Base-by-base conservation (phyloP, 2,888 invertebrate genomes). In the Argyresthia albistria region DNA sequence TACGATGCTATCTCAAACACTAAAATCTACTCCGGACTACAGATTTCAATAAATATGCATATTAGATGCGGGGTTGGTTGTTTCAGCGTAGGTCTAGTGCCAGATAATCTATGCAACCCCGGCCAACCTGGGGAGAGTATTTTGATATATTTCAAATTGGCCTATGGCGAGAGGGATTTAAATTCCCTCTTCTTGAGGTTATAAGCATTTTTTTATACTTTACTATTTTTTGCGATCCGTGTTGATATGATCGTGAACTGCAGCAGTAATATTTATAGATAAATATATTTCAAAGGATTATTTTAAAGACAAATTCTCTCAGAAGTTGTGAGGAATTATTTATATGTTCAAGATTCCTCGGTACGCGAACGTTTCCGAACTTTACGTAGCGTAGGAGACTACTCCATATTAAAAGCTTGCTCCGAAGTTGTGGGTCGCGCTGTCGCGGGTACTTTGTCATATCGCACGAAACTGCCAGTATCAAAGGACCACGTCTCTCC, bases 1-100 rank as follows among this genome's bases (percentile, higher is more conserved):
- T 65, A 65, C 56, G 60, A 60, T 56, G 58, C 69, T 70, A 68
- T 67, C 57, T 61, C 58, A 61, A 60, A 66, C 61, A 62, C 62
- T 67, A 70, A 68, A 68, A 51, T 49, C 52, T 60, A 60, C 53
- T 54, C 69, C 67, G 62, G 72, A 60, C 76, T 77, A 78, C 67
- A 67, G 69, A 70, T 69, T 76, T 71, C 68, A 69, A 74, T 76
- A 76, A 73, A 71, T 72, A 76, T 76, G 73, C 62, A 73, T 69
- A 76, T 73, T 62, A 66, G 66, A 66, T 42, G 39, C 25, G 52
- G 35, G 67, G 65, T 69, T 58, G 65, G 68, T 69, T 67, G 65
- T 67, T 69, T 64, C 59, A 70, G 64, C 65, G 66, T 64, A 48
- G 51, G 51, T 37, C 15, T 43, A 12, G 16, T 12, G 39, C 47